Evolutionary conservation across 1,140 invertebrate genomes (phyloP).

Genomic region (Drosophila orena): DNA sequence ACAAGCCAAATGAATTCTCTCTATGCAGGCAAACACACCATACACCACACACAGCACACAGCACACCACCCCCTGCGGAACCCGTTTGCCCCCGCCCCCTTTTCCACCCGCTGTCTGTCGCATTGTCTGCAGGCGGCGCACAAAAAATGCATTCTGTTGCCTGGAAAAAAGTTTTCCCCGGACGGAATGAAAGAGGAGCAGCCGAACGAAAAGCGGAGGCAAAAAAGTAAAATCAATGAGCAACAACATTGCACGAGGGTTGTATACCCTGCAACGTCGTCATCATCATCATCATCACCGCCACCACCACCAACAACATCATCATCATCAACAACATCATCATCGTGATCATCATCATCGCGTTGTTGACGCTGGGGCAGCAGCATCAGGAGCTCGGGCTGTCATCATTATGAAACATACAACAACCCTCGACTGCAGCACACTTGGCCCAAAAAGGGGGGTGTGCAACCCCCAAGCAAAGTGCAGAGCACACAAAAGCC

Average conservation of each 20-base stretch:
- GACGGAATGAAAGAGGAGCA: slow-evolving; percentile 15
- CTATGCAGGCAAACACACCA: slow-evolving; percentile 66
- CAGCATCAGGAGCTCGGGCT: slow-evolving; percentile 67
- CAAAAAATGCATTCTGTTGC: slow-evolving; percentile 80
- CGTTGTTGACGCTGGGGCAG: slow-evolving; percentile 26
- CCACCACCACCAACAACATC: slow-evolving; percentile 5
- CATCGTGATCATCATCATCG: slow-evolving; percentile 43
- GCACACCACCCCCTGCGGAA: not conserved
- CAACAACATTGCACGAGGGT: slow-evolving; percentile 66
- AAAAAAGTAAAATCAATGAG: slow-evolving; percentile 66
- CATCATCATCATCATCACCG: slow-evolving; percentile 28
- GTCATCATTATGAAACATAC: slow-evolving; percentile 75
- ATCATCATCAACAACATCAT: not conserved
- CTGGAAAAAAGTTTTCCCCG: slow-evolving; percentile 57
- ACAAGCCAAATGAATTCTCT: slow-evolving; percentile 73
- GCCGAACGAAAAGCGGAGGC: slow-evolving; percentile 21
- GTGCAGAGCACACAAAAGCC: slow-evolving; percentile 52
- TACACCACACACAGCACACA: not conserved
- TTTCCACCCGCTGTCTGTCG: slow-evolving; percentile 34
- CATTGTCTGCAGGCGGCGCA: slow-evolving; percentile 68
- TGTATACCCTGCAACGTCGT: slow-evolving; percentile 60
- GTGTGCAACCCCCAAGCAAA: slow-evolving; percentile 55
- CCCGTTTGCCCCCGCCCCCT: not conserved
- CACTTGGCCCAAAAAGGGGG: slow-evolving; percentile 37
- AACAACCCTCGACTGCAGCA: slow-evolving; percentile 77